Evolutionary conservation across 2,888 invertebrate species (phyloP), one percentile per base, ranked within the genome.

Genomic region (Drosophila affinis): DNA sequence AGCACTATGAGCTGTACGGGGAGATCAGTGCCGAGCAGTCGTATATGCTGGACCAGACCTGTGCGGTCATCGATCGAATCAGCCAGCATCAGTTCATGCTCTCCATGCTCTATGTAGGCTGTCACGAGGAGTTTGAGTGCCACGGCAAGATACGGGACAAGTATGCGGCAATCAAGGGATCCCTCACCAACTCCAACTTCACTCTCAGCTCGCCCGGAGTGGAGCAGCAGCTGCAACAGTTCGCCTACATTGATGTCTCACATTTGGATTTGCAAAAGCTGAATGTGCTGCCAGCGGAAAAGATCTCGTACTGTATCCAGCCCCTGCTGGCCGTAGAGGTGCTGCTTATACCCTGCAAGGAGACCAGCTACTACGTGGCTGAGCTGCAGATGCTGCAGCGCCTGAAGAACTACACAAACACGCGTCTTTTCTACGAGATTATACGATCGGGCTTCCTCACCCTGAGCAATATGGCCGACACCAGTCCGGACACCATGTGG

Each of bases 391-490:
- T 98, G 93, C 94, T 98, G 57, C 96, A 98, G 91, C 95, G 96
- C 77, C 93, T 98, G 0, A 97, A 98, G 92, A 96, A 96, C 60
- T 96, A 96, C 81, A 93, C 95, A n/a, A 94, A 96, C 78, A 94
- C 97, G 1, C 94, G 97, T 76, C 92, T 98, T 0, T 98, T 96
- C 89, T 96, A 96, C 90, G 98, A 98, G 93, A 94, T 98, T 34
- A 96, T 98, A 80, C 94, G 98, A 75, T 97, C 97, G 0, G 97
- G 97, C 87, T 95, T 98, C 68, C 95, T 98, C 88, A 97, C 97
- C n/a, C 92, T 98, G 5, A 96, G 97, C 87, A 97, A 98, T 91
- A 96, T 96, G 0, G 95, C 95, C 58, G 96, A 96, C 79, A 96
- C 96, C 51, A 94, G 95, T 9, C 96, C 96, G 80, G 98, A 98